Percentiles rank a stretch among this genome's conserved stretches.
phyloP scores from a whole-genome alignment of 1,140 invertebrate genomes.

The Brachionus rubens region DNA sequence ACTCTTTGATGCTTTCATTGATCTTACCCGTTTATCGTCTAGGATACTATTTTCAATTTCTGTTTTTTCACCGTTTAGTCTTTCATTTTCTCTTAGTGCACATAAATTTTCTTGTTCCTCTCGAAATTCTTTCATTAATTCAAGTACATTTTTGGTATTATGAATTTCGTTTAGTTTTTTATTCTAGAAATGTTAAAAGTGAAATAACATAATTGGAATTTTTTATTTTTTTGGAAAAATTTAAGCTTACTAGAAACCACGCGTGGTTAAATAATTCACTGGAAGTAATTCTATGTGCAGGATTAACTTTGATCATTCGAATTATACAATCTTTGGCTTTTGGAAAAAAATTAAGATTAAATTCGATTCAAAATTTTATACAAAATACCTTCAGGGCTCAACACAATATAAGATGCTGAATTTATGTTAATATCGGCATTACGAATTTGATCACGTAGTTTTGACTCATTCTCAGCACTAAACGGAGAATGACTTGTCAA shows the following conservation, averaged over 20 bases:
- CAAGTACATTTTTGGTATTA: not conserved
- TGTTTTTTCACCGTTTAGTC: conserved; percentile 22
- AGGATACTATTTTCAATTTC: not conserved
- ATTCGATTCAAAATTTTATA: conserved; percentile 49
- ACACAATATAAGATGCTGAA: not conserved
- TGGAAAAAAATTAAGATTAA: conserved; percentile 49
- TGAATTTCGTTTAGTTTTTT: conserved; percentile 41
- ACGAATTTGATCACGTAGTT: conserved; percentile 33
- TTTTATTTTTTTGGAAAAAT: not conserved
- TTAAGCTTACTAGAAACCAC: conserved; percentile 61
- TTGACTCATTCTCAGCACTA: conserved; percentile 33
- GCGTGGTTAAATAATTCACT: conserved; percentile 62
- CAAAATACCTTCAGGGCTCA: conserved; percentile 36
- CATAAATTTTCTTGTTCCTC: conserved; percentile 44
- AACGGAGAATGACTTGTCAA: conserved; percentile 40
- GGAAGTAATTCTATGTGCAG: conserved; percentile 63
- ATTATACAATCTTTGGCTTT: conserved; percentile 61
- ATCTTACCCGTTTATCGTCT: not conserved
- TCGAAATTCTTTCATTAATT: conserved; percentile 24
- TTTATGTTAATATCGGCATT: conserved; percentile 18
- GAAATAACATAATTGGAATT: too few relatives aligned
- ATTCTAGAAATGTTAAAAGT: not conserved
- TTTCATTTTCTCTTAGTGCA: conserved; percentile 28
- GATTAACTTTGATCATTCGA: conserved; percentile 62
- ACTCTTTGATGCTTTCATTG: not conserved